Conservation (phyloP, 2,888 invertebrate species). For the Drosophila stalkeri region DNA sequence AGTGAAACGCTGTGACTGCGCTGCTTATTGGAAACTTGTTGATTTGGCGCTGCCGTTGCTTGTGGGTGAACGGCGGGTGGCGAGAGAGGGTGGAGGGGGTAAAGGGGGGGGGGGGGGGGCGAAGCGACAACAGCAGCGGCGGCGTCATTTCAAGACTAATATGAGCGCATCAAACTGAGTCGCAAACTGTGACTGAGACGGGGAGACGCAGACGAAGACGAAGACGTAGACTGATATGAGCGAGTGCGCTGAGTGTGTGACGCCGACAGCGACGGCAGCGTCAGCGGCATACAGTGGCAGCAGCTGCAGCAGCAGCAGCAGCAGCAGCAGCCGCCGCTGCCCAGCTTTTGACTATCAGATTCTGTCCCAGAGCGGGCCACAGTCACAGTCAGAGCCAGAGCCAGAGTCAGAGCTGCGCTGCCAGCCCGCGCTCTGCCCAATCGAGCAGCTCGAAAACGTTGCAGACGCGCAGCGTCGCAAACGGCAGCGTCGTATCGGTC, state of each 20-base stretch:
- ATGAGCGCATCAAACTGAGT: slow-evolving; percentile 49
- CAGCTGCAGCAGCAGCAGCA: slow-evolving; percentile 4
- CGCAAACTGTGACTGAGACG: slow-evolving; percentile 9
- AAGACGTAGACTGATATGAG: slow-evolving; percentile 30
- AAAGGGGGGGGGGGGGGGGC: neutral
- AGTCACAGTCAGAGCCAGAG: slow-evolving; percentile 21
- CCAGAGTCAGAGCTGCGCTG: slow-evolving; percentile 34
- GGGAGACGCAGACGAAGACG: neutral
- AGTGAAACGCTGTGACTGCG: slow-evolving; percentile 36
- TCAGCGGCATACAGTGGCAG: slow-evolving; percentile 4
- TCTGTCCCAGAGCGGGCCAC: slow-evolving; percentile 49
- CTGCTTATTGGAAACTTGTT: slow-evolving; percentile 58
- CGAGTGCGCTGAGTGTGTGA: slow-evolving; percentile 15
- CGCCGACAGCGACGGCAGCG: slow-evolving; percentile 35
- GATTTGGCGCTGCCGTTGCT: slow-evolving; percentile 49
- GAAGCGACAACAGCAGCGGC: slow-evolving; percentile 7
- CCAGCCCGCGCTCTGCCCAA: slow-evolving; percentile 38
- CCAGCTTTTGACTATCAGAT: slow-evolving; percentile 61
- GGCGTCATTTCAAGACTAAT: slow-evolving; percentile 36
- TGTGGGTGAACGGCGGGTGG: neutral
- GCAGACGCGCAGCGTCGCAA: slow-evolving; percentile 45
- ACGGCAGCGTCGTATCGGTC: slow-evolving; percentile 40
- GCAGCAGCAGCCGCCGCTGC: slow-evolving; percentile 23
- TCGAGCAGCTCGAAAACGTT: slow-evolving; percentile 48
- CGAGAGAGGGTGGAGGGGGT: slow-evolving; percentile 6